Conservation (phyloP, 2,113 vertebrate species). For the Microtus richardsoni region DNA sequence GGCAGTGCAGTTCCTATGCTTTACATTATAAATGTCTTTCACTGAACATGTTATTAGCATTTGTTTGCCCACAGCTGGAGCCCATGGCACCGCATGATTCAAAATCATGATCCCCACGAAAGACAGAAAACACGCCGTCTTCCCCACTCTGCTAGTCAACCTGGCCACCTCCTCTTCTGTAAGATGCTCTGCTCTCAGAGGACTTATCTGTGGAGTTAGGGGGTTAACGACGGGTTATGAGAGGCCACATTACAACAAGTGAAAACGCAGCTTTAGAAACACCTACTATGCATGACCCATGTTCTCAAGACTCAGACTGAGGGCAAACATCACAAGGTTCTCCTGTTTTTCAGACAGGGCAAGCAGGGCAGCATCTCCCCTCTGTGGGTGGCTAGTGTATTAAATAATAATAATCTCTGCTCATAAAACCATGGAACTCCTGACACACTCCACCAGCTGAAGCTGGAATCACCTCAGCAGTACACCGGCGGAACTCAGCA, state of each 20-base stretch:
- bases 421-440: conserved; percentile 27
- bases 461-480: neutral
- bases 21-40: neutral
- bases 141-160: too few relatives aligned
- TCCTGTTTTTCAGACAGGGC: neutral
- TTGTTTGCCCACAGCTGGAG: conserved; percentile 4
- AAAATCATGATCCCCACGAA: neutral
- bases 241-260: neutral
- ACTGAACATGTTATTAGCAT: neutral
- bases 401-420: neutral
- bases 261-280: neutral
- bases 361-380: neutral
- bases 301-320: neutral
- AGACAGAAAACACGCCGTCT: neutral
- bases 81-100: neutral
- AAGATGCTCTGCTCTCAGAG: neutral
- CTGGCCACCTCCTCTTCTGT: neutral
- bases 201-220: neutral
- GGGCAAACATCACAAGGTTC: neutral
- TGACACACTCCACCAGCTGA: conserved; percentile 5
- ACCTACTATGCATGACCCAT: neutral
- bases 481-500: neutral
- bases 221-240: neutral
- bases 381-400: neutral
- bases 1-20: neutral